Conservation (phyloP, 2,888 invertebrate genomes). For the Nebria brevicollis region DNA sequence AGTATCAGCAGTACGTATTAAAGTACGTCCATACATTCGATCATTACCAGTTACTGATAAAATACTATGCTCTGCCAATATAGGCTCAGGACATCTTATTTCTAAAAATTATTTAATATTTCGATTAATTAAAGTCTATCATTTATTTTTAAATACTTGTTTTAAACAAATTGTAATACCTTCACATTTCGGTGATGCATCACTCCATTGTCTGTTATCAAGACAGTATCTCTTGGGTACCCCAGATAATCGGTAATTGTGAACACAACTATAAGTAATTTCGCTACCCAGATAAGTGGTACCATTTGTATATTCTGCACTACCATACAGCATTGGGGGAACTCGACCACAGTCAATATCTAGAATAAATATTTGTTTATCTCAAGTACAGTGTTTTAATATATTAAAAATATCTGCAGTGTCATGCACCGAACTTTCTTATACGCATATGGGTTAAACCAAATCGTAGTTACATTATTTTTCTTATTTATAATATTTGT, state of each 20-base stretch:
- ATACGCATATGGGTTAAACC: too few relatives aligned
- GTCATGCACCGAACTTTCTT: too few relatives aligned
- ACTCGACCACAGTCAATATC: constrained; percentile 91
- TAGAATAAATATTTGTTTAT: too few relatives aligned
- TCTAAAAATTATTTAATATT: constrained; percentile 66
- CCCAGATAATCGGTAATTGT: constrained; percentile 82
- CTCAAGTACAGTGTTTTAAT: too few relatives aligned
- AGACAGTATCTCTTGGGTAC: constrained; percentile 77
- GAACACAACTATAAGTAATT: constrained; percentile 81
- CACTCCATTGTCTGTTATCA: constrained; percentile 85
- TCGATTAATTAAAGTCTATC: background rate
- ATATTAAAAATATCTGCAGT: too few relatives aligned
- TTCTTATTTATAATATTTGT: too few relatives aligned
- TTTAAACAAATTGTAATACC: constrained; percentile 63
- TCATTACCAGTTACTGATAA: constrained; percentile 92
- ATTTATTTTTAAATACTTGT: background rate
- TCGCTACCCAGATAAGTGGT: constrained; percentile 85
- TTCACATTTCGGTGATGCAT: constrained; percentile 86
- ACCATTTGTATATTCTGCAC: constrained; percentile 78
- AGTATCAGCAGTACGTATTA: constrained; percentile 79
- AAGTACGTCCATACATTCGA: constrained; percentile 85
- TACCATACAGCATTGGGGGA: constrained; percentile 80
- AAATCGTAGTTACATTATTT: too few relatives aligned
- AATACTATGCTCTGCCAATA: constrained; percentile 84
- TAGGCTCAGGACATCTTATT: constrained; percentile 87